Evolutionary conservation across 2,113 vertebrate genomes (phyloP), one percentile per base, ranked within the genome.

Genomic region (Oreochromis aureus): DNA sequence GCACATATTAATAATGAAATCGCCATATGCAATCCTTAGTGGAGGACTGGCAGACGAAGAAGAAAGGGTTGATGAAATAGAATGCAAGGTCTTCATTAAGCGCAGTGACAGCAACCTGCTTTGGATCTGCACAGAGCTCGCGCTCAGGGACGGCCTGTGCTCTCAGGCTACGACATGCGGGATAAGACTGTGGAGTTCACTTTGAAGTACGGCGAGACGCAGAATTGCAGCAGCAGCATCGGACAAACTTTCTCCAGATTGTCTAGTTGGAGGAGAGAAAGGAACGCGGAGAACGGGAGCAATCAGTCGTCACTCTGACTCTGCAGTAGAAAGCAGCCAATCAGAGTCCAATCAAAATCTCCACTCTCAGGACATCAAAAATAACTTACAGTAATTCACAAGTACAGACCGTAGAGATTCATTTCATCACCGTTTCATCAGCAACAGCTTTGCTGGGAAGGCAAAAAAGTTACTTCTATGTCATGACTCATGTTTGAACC

Each of bases 61-160:
- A 76, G 89, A 94, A 92, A 91, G 89, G 83, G 92, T 95, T 95
- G 95, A 95, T 93, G 94, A 95, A 95, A 96, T 90, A 84, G 90
- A 93, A 93, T 93, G 94, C 90, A 96, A 96, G 94, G 87, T 93
- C 91, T 95, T 95, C 93, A 93, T 95, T 94, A 95, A 94, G 87
- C 34, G 5, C 81, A 81, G 76, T 91, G 93, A 93, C 93, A 89
- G 88, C 84, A 94, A 87, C 91, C 91, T 89, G 89, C 86, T 87
- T 63, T 71, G 12, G 16, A 81, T 92, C 86, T 73, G 51, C 82
- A 39, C 82, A 84, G 91, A 92, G 89, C 87, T 22, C 71, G 22
- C 13, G 87, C 89, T 87, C 41, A 6, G 91, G 91, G 93, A 92
- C 85, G 83, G 87, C 83, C 71, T 11, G 82, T 59, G 89, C 89